Base-by-base conservation (phyloP, 2,888 invertebrate genomes). In the Synanthedon tipuliformis region DNA sequence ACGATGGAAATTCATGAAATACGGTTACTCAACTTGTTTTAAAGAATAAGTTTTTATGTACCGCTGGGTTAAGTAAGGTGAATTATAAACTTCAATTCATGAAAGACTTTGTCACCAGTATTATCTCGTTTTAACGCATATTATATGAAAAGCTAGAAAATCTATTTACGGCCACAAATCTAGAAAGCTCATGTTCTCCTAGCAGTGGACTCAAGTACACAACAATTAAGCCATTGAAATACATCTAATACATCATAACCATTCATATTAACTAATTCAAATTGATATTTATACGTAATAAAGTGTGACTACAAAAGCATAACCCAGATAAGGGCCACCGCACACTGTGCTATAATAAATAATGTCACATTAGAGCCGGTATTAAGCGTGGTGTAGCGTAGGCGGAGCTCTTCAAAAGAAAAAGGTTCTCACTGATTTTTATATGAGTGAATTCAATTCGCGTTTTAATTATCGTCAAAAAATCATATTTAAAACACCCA, bases 301-400 rank as follows among this genome's bases (percentile, higher is more conserved):
- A 63, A 68, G 63, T 57, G 61, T 58, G 65, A 62, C 68, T 70
- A 78, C 75, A 78, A 77, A 53, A 67, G 72, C 64, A 66, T 65
- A 69, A 61, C 66, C 71, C 71, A 71, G 77, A 73, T 78, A 78
- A 80, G 77, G 78, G 69, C 64, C 69, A 58, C 62, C 66, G 65
- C 65, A 70, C 73, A 77, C 75, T 70, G 69, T 57, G 68, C 64
- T 57, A 68, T 68, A 69, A 81, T 82, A 81, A 82, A 82, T 81
- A 78, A 81, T 63, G 74, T 78, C 81, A 75, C 74, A 77, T 81
- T 80, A 81, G 76, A 75, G 71, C 59, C 62, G 60, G 74, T 62
- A 72, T 69, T 75, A 71, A 71, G 62, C 60, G 61, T 54, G 40
- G 41, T 57, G 55, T 52, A 55, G 72, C 64, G 71, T 72, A 66